These are phyloP conservation scores for Potamilus streckersoni DNA, from an alignment of 1,140 invertebrate species.

Conservation along the genomic window DNA sequence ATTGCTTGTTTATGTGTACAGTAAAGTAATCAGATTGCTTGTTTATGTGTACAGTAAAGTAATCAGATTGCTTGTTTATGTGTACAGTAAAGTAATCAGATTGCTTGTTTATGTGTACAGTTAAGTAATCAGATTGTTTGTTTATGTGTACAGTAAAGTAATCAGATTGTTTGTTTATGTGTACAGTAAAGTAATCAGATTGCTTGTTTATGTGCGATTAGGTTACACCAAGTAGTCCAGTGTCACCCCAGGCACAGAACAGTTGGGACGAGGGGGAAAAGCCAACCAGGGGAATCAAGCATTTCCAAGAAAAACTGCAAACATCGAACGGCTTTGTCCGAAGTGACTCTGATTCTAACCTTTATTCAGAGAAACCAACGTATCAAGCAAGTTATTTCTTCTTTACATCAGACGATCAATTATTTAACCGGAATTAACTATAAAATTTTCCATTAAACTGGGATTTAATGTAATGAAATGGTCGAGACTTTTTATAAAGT, in stretches of 20 bases:
- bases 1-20: too few relatives aligned
- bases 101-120: too few relatives aligned
- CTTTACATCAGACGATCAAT: not conserved
- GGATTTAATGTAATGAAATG: too few relatives aligned
- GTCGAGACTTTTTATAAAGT: not conserved
- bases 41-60: too few relatives aligned
- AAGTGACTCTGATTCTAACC: conserved; percentile 53
- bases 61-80: too few relatives aligned
- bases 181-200: too few relatives aligned
- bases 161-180: too few relatives aligned
- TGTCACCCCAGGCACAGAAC: conserved; percentile 6
- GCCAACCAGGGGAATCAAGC: conserved; percentile 46
- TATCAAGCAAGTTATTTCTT: conserved; percentile 44
- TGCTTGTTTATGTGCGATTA: too few relatives aligned
- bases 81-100: too few relatives aligned
- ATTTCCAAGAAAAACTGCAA: conserved; percentile 53
- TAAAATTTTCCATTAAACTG: not conserved
- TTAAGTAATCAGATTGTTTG: too few relatives aligned
- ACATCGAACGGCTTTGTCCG: conserved; percentile 57
- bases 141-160: too few relatives aligned
- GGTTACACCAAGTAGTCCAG: not conserved
- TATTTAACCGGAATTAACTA: not conserved
- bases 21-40: too few relatives aligned
- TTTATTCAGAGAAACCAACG: conserved; percentile 50
- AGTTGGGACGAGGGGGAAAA: conserved; percentile 33